Conservation (phyloP, 2,113 vertebrate species). For the Elachura formosa region DNA sequence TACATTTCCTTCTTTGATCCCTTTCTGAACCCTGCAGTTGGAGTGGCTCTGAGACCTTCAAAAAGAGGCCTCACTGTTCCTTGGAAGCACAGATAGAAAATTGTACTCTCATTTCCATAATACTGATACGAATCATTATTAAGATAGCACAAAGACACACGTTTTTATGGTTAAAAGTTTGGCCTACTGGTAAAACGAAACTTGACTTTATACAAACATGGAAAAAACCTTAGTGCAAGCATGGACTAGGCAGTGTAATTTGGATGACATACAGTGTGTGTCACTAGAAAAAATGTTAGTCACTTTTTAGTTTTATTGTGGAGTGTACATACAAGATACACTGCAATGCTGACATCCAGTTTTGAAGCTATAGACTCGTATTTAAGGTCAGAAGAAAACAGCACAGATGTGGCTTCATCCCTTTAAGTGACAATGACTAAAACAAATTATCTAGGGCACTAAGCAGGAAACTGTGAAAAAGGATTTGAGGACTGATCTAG, state of each 20-base stretch:
- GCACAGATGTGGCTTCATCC: neutral
- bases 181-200: neutral
- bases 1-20: neutral
- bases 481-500: neutral
- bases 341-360: neutral
- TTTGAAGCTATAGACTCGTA: neutral
- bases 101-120: neutral
- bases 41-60: neutral
- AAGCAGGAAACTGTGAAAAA: neutral
- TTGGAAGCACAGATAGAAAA: neutral
- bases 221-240: neutral
- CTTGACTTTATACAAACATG: neutral
- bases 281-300: neutral
- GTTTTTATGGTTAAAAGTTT: neutral
- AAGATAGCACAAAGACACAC: neutral
- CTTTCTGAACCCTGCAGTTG: neutral
- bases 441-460: neutral
- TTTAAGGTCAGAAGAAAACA: neutral
- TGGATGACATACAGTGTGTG: neutral
- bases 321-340: neutral
- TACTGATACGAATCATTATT: neutral
- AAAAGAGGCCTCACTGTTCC: neutral
- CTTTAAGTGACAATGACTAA: neutral
- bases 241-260: too few species aligned
- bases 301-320: neutral